These are phyloP conservation scores for Chironomus tepperi DNA, from an alignment of 1,140 invertebrate species.

Conservation along the genomic window DNA sequence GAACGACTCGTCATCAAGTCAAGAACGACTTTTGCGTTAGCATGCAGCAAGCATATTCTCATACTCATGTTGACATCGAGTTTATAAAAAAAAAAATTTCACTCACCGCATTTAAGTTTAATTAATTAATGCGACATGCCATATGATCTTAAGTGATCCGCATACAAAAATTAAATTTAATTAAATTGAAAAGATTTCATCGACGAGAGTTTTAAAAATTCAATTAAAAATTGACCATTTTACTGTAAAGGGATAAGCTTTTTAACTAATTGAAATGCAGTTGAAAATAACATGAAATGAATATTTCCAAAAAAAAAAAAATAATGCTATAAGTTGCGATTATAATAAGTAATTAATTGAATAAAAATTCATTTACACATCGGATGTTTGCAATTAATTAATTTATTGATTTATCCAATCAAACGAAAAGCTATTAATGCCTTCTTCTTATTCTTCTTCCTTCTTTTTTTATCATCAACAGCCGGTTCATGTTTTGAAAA, in stretches of 20 bases:
- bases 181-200: neutral
- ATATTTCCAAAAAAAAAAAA: no score
- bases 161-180: neutral
- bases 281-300: neutral
- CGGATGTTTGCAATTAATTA: neutral
- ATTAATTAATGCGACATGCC: neutral
- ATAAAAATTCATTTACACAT: neutral
- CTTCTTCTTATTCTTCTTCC: neutral
- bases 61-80: neutral
- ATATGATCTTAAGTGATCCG: constrained; percentile 10
- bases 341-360: neutral
- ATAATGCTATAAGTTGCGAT: neutral
- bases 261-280: neutral
- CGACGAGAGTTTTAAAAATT: neutral
- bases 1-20: no score
- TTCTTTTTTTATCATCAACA: no score
- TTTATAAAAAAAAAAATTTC: no score
- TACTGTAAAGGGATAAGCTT: neutral
- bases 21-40: no score
- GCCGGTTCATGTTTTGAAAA: neutral
- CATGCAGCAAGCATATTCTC: no score
- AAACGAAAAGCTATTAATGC: neutral
- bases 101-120: neutral
- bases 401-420: constrained; percentile 19
- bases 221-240: neutral